These are phyloP conservation scores for Lindbergichthys nudifrons DNA, from an alignment of 2,797 vertebrate genomes.

Conservation along the genomic window DNA sequence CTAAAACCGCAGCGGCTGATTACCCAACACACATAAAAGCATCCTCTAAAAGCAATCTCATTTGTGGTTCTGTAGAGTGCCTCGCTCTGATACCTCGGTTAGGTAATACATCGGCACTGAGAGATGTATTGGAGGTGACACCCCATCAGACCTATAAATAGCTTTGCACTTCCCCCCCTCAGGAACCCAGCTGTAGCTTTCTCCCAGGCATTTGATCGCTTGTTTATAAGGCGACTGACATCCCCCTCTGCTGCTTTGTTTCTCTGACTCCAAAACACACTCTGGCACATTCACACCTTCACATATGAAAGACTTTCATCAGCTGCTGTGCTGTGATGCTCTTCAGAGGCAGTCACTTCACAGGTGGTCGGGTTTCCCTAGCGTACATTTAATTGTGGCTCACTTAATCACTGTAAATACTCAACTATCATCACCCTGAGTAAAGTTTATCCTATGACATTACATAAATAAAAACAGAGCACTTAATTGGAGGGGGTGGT, in stretches of 20 bases:
- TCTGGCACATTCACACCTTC: not conserved
- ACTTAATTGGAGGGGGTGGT: constrained; percentile 45
- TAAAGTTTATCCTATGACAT: constrained; percentile 32
- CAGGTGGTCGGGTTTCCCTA: constrained; percentile 38
- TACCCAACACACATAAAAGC: constrained; percentile 33
- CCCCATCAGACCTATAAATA: constrained; percentile 77
- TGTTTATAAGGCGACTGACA: constrained; percentile 67
- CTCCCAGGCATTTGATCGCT: constrained; percentile 72
- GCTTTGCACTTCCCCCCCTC: constrained; percentile 63
- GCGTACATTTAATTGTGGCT: constrained; percentile 39
- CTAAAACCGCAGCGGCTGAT: constrained; percentile 27
- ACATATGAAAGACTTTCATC: constrained; percentile 5
- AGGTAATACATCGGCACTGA: constrained; percentile 57
- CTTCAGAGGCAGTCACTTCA: constrained; percentile 12
- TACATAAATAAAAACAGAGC: constrained; percentile 40
- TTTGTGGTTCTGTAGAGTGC: constrained; percentile 22
- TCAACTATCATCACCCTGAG: not conserved
- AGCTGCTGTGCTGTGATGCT: constrained; percentile 8
- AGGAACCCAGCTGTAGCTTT: constrained; percentile 73
- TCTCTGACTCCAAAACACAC: constrained; percentile 33
- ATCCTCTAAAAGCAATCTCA: constrained; percentile 40
- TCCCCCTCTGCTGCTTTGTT: constrained; percentile 55
- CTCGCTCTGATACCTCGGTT: constrained; percentile 49
- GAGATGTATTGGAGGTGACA: constrained; percentile 78
- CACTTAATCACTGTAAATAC: constrained; percentile 36